Evolutionary conservation across 2,113 vertebrate species (phyloP), one percentile per base, ranked within the genome.

Genomic region (Thymallus thymallus): DNA sequence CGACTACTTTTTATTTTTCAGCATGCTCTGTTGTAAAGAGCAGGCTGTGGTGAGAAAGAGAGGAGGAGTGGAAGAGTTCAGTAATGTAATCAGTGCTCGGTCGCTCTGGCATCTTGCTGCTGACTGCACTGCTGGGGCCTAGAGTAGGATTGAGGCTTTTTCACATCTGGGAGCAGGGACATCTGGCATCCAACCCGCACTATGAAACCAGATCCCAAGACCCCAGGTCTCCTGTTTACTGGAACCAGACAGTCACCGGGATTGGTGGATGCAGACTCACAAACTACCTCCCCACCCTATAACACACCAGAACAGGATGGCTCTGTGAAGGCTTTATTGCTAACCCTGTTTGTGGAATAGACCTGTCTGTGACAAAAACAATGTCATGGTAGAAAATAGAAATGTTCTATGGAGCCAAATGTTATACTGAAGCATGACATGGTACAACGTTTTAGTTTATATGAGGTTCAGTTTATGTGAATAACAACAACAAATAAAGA

Each of bases 151-250:
- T 51, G 23, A 51, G 45, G 45, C 20, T 76, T 76, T 82, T 80
- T 82, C 80, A 81, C 84, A 89, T 88, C 80, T 86, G 83, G 83
- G 78, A 80, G 75, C 58, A 68, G 73, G 66, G 69, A 89, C 90
- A 93, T 91, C 88, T 91, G 91, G 86, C 82, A 66, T 65, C 72
- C 76, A 77, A 89, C 73, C 77, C 75, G 14, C 73, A 78, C 71
- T 20, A 1, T 74, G 78, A 86, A 69, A 79, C 75, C 12, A 3
- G 68, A 91, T 82, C 73, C 75, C 78, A 10, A 63, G 66, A 69
- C 61, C 74, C 74, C 58, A 69, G 69, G 80, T 77, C 77, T 76
- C 76, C 74, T 63, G 68, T 24, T 24, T 30, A 55, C 45, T 41
- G 32, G 12, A 51, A 66, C 64, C 73, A 55, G 51, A 30, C 45